These are phyloP conservation scores for Montipora capricornis DNA, from an alignment of 64 coral and sea anemone species.

Conservation along the genomic window DNA sequence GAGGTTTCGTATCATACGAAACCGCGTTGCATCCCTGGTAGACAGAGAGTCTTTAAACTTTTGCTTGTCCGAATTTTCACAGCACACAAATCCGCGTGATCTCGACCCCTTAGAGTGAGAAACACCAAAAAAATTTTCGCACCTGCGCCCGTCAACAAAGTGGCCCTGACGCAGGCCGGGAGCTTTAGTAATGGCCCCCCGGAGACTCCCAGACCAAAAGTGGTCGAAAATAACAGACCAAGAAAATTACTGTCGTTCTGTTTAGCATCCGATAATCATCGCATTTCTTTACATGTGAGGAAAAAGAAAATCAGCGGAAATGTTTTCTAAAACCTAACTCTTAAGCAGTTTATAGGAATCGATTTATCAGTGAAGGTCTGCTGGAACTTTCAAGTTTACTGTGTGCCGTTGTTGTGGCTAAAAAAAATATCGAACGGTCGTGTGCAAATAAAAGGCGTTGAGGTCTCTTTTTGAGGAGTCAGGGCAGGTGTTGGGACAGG, in stretches of 20 bases:
- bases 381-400: constrained; percentile 27
- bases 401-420: constrained; percentile 29
- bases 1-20: neutral
- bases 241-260: constrained; percentile 24
- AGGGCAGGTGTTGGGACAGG: constrained; percentile 4
- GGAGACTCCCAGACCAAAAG: constrained; percentile 13
- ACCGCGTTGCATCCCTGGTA: neutral
- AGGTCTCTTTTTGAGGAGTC: constrained; percentile 29
- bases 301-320: constrained; percentile 39
- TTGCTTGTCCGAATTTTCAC: too few relatives aligned
- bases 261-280: constrained; percentile 24
- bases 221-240: constrained; percentile 10
- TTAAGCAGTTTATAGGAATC: constrained; percentile 14
- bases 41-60: too few relatives aligned
- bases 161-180: too few relatives aligned
- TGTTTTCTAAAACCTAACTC: neutral
- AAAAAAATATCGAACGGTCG: constrained; percentile 15
- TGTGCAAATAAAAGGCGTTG: constrained; percentile 22
- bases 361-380: constrained; percentile 13
- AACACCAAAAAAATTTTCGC: too few relatives aligned
- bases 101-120: too few relatives aligned
- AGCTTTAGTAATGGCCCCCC: neutral
- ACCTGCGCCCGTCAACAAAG: too few relatives aligned
- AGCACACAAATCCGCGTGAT: too few relatives aligned
- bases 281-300: constrained; percentile 24